phyloP scores from a whole-genome alignment of 2,113 vertebrate species.

The Romanogobio albipinnatus region DNA sequence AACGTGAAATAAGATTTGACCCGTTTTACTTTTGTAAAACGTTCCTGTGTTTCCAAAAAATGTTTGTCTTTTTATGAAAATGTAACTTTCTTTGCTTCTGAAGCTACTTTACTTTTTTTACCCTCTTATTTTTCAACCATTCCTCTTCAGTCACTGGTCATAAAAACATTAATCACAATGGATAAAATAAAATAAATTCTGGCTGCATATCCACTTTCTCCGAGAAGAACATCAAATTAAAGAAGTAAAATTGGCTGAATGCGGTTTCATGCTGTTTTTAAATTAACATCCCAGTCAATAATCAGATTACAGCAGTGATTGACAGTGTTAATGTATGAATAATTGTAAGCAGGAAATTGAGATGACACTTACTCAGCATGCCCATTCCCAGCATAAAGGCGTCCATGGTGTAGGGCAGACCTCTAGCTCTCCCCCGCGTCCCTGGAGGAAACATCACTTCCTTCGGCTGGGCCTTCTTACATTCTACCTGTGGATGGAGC shows the following conservation, averaged over 20 bases:
- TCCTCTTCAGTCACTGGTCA: not conserved
- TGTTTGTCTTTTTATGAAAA: not conserved
- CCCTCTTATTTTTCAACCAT: not conserved
- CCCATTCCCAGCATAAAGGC: conserved; percentile 94
- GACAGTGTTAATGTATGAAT: not conserved
- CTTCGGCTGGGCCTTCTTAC: conserved; percentile 95
- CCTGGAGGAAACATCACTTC: conserved; percentile 95
- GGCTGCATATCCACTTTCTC: not conserved
- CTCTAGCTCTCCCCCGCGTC: conserved; percentile 88
- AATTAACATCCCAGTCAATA: not conserved
- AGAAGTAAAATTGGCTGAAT: not conserved
- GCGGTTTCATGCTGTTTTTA: not conserved
- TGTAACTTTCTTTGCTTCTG: not conserved
- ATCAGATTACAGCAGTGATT: not conserved
- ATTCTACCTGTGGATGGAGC: conserved; percentile 85
- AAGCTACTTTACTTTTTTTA: not conserved
- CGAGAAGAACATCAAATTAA: not conserved
- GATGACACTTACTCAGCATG: conserved; percentile 87
- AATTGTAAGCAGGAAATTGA: conserved; percentile 22
- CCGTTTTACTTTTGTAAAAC: not conserved
- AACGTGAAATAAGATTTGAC: not conserved
- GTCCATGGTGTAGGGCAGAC: conserved; percentile 91
- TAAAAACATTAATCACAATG: not conserved
- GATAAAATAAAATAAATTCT: not conserved
- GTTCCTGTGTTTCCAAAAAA: not conserved